Evolutionary conservation across 2,113 vertebrate species (phyloP).

Genomic region (Heterochromis multidens): DNA sequence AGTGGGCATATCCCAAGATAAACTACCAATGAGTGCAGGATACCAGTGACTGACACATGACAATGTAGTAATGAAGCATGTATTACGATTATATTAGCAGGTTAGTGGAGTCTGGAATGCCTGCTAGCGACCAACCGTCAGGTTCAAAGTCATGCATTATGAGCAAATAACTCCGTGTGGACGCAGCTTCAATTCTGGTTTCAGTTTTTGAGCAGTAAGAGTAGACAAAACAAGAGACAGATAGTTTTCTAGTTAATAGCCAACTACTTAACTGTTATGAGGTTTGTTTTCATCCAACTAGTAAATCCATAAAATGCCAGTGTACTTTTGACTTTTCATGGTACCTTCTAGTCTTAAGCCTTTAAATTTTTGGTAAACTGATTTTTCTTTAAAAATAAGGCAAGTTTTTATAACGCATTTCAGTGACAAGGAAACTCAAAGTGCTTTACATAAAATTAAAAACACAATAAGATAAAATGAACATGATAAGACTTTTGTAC

Average conservation of each 20-base stretch:
- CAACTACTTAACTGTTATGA: no score
- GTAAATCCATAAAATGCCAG: not conserved
- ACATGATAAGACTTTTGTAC: conserved; percentile 20
- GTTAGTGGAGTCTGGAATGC: not conserved
- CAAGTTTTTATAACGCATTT: not conserved
- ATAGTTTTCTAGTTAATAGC: no score
- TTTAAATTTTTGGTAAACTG: no score
- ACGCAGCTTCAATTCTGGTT: no score
- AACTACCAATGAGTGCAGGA: no score
- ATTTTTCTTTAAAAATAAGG: not conserved
- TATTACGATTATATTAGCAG: not conserved
- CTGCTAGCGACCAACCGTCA: not conserved
- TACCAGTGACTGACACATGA: no score
- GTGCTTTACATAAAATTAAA: not conserved
- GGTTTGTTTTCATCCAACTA: no score
- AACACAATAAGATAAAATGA: not conserved
- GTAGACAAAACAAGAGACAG: no score
- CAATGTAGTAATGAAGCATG: not conserved
- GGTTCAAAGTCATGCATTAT: not conserved
- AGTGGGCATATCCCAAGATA: not conserved
- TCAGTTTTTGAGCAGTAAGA: no score
- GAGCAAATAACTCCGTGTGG: no score
- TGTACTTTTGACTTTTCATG: not conserved
- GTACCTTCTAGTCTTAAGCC: no score
- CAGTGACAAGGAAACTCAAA: not conserved